These are phyloP conservation scores for Phataginus tricuspis DNA, from an alignment of 2,797 vertebrate genomes.

Conservation along the genomic window DNA sequence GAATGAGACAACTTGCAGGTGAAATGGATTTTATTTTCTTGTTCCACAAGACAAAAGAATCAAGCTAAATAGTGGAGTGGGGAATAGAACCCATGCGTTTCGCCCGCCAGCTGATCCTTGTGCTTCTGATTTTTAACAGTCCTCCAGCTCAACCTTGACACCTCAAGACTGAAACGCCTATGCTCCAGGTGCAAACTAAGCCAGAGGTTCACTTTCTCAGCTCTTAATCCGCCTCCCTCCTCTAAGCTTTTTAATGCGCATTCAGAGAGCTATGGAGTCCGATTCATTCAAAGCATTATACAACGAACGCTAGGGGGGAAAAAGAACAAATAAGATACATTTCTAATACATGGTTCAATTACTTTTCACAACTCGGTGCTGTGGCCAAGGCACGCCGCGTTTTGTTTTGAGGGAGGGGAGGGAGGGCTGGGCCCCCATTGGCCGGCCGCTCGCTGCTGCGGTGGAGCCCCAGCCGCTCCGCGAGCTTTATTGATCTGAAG, in stretches of 20 bases:
- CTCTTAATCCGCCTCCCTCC: background rate
- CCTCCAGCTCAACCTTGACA: no score
- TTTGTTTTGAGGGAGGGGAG: slow-evolving; percentile 84
- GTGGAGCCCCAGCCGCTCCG: slow-evolving; percentile 80
- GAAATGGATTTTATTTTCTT: background rate
- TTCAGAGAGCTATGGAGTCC: background rate
- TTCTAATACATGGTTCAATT: slow-evolving; percentile 76
- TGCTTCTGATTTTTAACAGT: background rate
- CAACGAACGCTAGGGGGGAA: background rate
- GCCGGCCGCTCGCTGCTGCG: slow-evolving; percentile 84
- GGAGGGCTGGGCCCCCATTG: slow-evolving; percentile 86
- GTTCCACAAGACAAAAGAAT: background rate
- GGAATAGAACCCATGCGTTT: background rate
- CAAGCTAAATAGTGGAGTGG: background rate
- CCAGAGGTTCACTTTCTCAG: background rate
- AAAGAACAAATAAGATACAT: background rate
- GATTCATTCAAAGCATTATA: background rate
- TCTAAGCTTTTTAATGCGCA: background rate
- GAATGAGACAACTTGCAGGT: background rate
- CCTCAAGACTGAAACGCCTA: background rate
- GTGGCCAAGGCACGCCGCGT: slow-evolving; percentile 80
- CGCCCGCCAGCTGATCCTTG: background rate
- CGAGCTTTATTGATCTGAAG: slow-evolving; percentile 84
- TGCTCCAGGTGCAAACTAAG: background rate
- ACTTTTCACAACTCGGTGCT: slow-evolving; percentile 83